phyloP scores from a whole-genome alignment of 2,888 invertebrate species.

The Camponotus fellah region DNA sequence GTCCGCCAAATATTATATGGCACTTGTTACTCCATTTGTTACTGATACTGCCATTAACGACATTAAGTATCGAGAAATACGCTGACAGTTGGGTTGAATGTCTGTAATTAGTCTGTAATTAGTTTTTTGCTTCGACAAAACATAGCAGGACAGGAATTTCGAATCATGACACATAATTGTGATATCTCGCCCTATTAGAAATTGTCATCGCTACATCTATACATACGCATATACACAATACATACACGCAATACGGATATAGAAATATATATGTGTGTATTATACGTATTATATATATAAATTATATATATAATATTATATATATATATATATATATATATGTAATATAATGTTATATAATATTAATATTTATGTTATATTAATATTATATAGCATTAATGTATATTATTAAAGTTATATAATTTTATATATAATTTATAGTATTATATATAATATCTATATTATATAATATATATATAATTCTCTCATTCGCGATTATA shows the following conservation, averaged over 20 bases:
- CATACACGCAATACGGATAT: neutral
- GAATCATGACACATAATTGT: constrained; percentile 66
- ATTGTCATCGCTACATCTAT: constrained; percentile 45
- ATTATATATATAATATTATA: neutral
- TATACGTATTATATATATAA: neutral
- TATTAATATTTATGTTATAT: neutral
- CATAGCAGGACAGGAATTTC: constrained; percentile 48
- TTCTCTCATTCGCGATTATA: constrained; percentile 59
- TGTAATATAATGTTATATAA: constrained; percentile 66
- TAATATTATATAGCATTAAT: no score
- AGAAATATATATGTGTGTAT: neutral
- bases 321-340: neutral
- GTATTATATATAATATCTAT: neutral
- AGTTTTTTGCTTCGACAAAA: constrained; percentile 68
- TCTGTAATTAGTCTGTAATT: constrained; percentile 63
- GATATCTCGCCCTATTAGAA: constrained; percentile 65
- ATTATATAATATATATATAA: constrained; percentile 67
- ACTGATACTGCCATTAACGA: constrained; percentile 82
- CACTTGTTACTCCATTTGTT: constrained; percentile 79
- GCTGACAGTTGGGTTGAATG: constrained; percentile 67
- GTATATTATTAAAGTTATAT: no score
- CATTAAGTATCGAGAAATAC: constrained; percentile 72
- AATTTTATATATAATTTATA: neutral
- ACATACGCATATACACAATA: neutral
- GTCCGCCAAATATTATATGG: constrained; percentile 77